Base-by-base conservation (phyloP, 2,113 vertebrate genomes). In the Rhagologus leucostigma region DNA sequence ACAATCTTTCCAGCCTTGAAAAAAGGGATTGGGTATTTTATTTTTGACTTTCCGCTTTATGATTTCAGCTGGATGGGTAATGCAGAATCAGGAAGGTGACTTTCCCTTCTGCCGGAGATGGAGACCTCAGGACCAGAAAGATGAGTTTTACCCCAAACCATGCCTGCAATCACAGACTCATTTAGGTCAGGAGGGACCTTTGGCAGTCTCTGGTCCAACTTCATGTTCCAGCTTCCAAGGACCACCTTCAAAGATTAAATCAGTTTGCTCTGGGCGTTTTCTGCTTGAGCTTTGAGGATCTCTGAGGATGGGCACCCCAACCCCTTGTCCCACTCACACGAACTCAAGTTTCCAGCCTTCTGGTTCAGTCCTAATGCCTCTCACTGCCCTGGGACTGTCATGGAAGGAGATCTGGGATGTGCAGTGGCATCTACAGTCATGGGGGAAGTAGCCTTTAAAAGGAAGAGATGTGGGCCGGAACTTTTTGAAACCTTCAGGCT, bases 1-100 rank as follows among this genome's bases (percentile, higher is more conserved):
- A 91, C 89, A 95, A 53, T 95, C 91, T 94, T 92, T 68, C 92
- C 73, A 92, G 62, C 73, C 80, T 80, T 85, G 62, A 80, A 83
- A 90, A 95, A 81, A 81, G 56, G 83, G 76, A 78, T 84, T 95
- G 85, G 35, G 55, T 74, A 29, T 77, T 92, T 95, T 90, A 77
- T 67, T 92, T 95, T 81, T 70, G 2, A 81, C 83, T 95, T 83
- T 94, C 63, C 52, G 15, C 92, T 85, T 83, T 47, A 16, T 93
- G 73, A 63, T 90, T 96, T 81, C 81, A 83, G 71, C 16, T 89
- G 89, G 41, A 20, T 87, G 86, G 89, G 60, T 92, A 92, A 93
- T 67, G 83, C 93, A 78, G 63, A 87, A 93, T 92, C 70, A 75
- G 80, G 71, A 91, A 95, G 73, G 91, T 90, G 81, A 84, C 73